phyloP scores from a whole-genome alignment of 2,888 invertebrate genomes.

The Endomychus coccineus region DNA sequence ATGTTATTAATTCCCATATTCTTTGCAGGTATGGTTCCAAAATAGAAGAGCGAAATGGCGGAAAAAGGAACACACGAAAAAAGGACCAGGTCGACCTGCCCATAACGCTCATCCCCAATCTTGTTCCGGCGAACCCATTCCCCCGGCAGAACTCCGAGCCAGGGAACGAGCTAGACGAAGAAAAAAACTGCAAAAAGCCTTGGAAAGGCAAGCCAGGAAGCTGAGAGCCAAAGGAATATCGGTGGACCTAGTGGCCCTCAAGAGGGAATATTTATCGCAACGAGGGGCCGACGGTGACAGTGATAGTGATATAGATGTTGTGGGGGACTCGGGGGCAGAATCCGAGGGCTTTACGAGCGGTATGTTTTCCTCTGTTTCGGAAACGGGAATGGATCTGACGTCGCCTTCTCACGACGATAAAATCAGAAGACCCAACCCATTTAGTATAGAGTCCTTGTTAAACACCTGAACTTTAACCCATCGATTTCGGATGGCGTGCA shows the following conservation, averaged over 20 bases:
- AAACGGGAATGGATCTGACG: slow-evolving; percentile 43
- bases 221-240: slow-evolving; percentile 85
- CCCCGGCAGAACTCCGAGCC: slow-evolving; percentile 78
- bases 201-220: slow-evolving; percentile 88
- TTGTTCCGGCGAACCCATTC: slow-evolving; percentile 95
- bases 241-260: slow-evolving; percentile 77
- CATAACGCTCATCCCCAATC: slow-evolving; percentile 98
- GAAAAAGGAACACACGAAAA: slow-evolving; percentile 98
- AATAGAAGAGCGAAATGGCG: slow-evolving; percentile 98
- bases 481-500: slow-evolving; percentile 1
- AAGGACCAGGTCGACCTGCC: slow-evolving; percentile 95
- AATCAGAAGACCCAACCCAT: slow-evolving; percentile 68
- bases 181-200: slow-evolving; percentile 85
- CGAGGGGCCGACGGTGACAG: slow-evolving; percentile 56
- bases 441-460: slow-evolving; percentile 83
- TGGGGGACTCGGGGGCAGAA: slow-evolving; percentile 69
- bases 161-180: slow-evolving; percentile 81
- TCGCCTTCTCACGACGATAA: slow-evolving; percentile 45
- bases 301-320: slow-evolving; percentile 76
- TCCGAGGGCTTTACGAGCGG: slow-evolving; percentile 57
- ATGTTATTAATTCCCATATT: slow-evolving; percentile 16
- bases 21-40: slow-evolving; percentile 96
- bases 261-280: slow-evolving; percentile 78
- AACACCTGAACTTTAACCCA: slow-evolving; percentile 52
- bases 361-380: slow-evolving; percentile 34